These are phyloP conservation scores for Porites lobata DNA, from an alignment of 92 coral and sea anemone species.

Conservation along the genomic window DNA sequence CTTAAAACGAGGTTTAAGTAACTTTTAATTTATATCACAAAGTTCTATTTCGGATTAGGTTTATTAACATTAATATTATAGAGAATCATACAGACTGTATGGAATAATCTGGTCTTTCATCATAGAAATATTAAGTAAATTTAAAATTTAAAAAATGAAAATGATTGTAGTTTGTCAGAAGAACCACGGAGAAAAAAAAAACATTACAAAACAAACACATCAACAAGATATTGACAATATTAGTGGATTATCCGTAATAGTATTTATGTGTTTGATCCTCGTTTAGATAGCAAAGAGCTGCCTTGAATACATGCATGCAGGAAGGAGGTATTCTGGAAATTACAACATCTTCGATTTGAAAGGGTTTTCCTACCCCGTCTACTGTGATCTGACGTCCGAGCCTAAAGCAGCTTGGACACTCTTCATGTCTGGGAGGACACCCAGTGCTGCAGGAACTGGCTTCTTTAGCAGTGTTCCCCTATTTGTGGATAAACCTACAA, in stretches of 20 bases:
- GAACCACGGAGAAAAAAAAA: no score
- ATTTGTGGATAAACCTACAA: constrained; percentile 11
- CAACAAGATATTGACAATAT: no score
- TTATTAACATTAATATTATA: no score
- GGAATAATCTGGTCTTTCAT: no score
- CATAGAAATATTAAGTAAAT: no score
- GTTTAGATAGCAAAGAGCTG: constrained; percentile 20
- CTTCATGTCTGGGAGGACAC: constrained; percentile 59
- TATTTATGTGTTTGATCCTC: background rate
- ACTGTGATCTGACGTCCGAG: constrained; percentile 72
- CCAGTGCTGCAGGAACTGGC: background rate
- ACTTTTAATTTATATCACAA: background rate
- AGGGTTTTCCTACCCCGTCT: constrained; percentile 41
- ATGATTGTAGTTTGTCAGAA: no score
- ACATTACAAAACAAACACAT: no score
- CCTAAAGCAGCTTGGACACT: constrained; percentile 70
- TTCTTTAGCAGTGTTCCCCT: constrained; percentile 18
- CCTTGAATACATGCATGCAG: constrained; percentile 14
- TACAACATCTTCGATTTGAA: constrained; percentile 39
- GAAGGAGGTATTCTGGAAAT: constrained; percentile 35
- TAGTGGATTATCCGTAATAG: no score
- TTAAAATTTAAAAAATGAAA: no score
- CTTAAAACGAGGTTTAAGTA: no score
- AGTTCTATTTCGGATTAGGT: background rate
- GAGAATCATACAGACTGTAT: no score